Evolutionary conservation across 1,140 invertebrate species (phyloP).

Genomic region (Tenebrio molitor): DNA sequence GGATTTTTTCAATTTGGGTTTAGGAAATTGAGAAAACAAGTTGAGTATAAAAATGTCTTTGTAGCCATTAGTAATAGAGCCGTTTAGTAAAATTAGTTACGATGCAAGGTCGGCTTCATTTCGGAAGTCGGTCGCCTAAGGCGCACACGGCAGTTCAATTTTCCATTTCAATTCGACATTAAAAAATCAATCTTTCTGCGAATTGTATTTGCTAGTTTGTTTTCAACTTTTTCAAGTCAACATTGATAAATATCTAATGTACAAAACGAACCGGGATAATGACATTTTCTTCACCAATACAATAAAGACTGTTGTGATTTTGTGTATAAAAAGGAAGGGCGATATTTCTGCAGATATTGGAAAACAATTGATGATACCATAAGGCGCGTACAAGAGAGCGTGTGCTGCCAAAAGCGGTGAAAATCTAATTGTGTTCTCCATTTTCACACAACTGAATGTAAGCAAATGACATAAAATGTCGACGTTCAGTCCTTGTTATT

Average conservation of each 20-base stretch:
- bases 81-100: conserved; percentile 33
- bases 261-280: conserved; percentile 33
- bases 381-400: conserved; percentile 35
- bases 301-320: conserved; percentile 43
- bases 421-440: conserved; percentile 32
- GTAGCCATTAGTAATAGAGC: conserved; percentile 25
- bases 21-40: conserved; percentile 29
- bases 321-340: conserved; percentile 35
- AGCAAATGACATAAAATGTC: conserved; percentile 23
- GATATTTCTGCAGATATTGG: conserved; percentile 39
- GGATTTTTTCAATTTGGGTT: conserved; percentile 22
- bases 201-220: conserved; percentile 33
- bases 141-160: conserved; percentile 21
- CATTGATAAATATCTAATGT: conserved; percentile 41
- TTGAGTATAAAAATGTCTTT: background rate
- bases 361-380: conserved; percentile 36
- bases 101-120: background rate
- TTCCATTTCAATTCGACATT: conserved; percentile 7
- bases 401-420: conserved; percentile 26
- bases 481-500: background rate
- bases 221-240: conserved; percentile 32
- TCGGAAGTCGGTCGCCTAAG: background rate
- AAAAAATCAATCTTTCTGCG: conserved; percentile 36
- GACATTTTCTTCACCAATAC: conserved; percentile 37
- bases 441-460: conserved; percentile 19